Percentiles rank a stretch among this genome's conserved stretches.
Conservation (phyloP, 1,140 invertebrate species). For the Dolichoris vasculosae region DNA sequence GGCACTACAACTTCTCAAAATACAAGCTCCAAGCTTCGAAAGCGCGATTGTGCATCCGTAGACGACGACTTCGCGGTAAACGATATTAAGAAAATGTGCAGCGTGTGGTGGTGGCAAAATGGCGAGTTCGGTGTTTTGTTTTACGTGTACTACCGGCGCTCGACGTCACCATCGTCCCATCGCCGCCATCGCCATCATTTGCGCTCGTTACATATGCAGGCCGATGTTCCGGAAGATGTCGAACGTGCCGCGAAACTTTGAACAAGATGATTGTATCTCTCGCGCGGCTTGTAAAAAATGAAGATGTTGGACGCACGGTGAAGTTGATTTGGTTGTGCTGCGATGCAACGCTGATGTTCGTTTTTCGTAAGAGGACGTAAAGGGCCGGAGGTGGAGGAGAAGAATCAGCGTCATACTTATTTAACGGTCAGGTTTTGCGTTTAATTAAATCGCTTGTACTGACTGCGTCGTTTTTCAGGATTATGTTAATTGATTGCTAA, state of each 20-base stretch:
- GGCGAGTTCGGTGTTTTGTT: conserved; percentile 1
- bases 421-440: conserved; percentile 1
- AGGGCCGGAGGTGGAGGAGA: background rate
- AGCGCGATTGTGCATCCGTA: background rate
- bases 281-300: conserved; percentile 29
- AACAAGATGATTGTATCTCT: conserved; percentile 48
- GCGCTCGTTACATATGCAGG: conserved; percentile 46
- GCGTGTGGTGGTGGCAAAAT: too few species aligned
- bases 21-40: too few species aligned
- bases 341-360: background rate
- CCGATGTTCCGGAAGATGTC: conserved; percentile 53
- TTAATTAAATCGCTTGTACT: conserved; percentile 1
- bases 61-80: background rate
- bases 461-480: background rate
- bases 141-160: background rate
- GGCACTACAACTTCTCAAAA: too few species aligned
- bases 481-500: conserved; percentile 6
- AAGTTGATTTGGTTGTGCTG: background rate
- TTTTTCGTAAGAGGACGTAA: background rate
- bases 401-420: conserved; percentile 24
- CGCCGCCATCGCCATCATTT: background rate
- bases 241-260: conserved; percentile 51
- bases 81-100: background rate
- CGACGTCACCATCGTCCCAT: background rate
- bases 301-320: conserved; percentile 22